These are phyloP conservation scores for Rhogogaster chlorosoma DNA, from an alignment of 2,888 invertebrate species.

Conservation along the genomic window DNA sequence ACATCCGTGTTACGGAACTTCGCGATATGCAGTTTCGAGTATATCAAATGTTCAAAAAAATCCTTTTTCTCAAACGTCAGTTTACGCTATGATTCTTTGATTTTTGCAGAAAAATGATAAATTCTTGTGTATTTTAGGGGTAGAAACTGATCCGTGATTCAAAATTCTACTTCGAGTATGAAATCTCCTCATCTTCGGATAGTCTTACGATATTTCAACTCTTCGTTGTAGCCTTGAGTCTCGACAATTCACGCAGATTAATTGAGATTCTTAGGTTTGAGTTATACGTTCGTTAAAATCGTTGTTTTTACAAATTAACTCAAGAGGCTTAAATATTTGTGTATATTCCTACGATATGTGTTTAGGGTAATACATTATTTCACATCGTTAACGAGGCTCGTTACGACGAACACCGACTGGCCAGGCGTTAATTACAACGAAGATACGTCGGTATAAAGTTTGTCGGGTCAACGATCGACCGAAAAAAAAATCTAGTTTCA, in stretches of 20 bases:
- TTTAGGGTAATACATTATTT: not conserved
- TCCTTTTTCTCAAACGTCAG: not conserved
- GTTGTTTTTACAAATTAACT: not conserved
- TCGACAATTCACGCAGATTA: not conserved
- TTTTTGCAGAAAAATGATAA: not conserved
- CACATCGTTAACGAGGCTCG: conserved; percentile 23
- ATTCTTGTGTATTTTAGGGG: not conserved
- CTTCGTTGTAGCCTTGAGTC: conserved; percentile 2
- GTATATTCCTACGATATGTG: not conserved
- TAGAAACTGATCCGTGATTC: not conserved
- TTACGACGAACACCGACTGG: conserved; percentile 12
- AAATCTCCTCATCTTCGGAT: not conserved
- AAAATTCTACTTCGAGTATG: not conserved
- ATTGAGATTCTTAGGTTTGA: not conserved
- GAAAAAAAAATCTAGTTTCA: conserved; percentile 1
- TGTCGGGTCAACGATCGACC: conserved; percentile 15
- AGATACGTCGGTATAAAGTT: not conserved
- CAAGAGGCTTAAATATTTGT: not conserved
- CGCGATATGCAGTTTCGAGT: not conserved
- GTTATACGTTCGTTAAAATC: not conserved
- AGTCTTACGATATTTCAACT: not conserved
- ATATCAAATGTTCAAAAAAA: not conserved
- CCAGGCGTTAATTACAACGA: conserved; percentile 14
- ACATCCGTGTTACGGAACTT: conserved; percentile 25
- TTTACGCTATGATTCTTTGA: not conserved